Evolutionary conservation across 2,797 vertebrate genomes (phyloP), one percentile per base, ranked within the genome.

Genomic region (Sebastes dallii): DNA sequence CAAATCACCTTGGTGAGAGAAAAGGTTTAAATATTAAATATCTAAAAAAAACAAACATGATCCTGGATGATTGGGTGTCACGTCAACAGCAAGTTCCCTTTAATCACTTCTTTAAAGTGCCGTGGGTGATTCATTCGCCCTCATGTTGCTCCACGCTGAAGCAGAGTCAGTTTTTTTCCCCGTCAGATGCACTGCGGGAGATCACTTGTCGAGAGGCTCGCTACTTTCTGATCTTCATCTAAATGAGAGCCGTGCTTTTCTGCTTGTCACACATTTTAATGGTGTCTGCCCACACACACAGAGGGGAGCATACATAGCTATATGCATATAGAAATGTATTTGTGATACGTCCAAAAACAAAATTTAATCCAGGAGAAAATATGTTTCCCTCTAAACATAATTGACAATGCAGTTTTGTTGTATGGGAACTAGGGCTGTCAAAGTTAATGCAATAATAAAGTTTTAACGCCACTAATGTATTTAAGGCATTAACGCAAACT

Each of bases 1-100:
- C 24, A 27, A 20, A 62, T 84, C 81, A 80, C 54, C 36, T 66
- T 29, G 59, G 67, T 25, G 65, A 80, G 36, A 68, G 32, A 84
- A 46, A 82, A 75, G 58, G 39, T 77, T 85, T 64, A 88, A 88
- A 85, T 80, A 85, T 86, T 66, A 87, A 82, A 80, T 75, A 81
- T 85, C 64, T 34, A 65, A 59, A 79, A 76, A 79, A 39, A 39
- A 3, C 0, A 82, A 77, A 79, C 6, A 61, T 70, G 83, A 85
- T 84, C 67, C 77, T 29, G 71, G 65, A 46, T 89, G 80, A 90
- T 76, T 85, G 64, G 59, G 27, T 76, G 56, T 82, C 79, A 65
- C 75, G 61, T 86, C 86, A 87, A 75, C 77, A 71, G 61, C 14
- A 29, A 77, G 61, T 77, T 83, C n/a, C 12, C 71, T 78, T 75